These are phyloP conservation scores for Ophion ventricosus DNA, from an alignment of 2,888 invertebrate species.

Conservation along the genomic window DNA sequence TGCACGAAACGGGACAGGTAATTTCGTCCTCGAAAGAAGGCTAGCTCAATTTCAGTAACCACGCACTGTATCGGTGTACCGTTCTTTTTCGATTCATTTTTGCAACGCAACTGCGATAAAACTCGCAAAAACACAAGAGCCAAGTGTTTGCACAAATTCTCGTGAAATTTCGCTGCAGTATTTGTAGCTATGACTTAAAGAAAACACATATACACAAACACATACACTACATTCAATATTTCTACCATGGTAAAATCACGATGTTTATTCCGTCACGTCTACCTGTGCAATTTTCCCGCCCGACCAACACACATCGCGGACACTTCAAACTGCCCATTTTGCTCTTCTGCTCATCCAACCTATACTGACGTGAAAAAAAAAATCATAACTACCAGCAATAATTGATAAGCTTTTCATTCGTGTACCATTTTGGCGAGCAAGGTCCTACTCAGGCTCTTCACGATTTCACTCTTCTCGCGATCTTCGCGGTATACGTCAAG, in stretches of 20 bases:
- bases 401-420: not conserved
- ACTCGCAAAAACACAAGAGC: not conserved
- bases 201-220: not conserved
- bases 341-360: no score
- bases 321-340: no score
- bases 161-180: no score
- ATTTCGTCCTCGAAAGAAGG: conserved; percentile 14
- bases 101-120: not conserved
- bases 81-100: not conserved
- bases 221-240: no score
- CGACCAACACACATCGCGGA: not conserved
- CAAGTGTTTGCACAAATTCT: not conserved
- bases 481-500: not conserved
- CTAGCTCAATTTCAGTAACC: conserved; percentile 12
- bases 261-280: not conserved
- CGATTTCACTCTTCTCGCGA: not conserved
- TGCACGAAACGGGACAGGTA: conserved; percentile 32
- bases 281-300: no score
- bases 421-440: conserved; percentile 3
- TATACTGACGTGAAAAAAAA: no score
- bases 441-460: not conserved
- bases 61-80: not conserved
- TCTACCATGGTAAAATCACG: not conserved
- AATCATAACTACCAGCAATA: no score
- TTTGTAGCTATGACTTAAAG: not conserved